Base-by-base conservation (phyloP, 2,797 vertebrate genomes). In the Zalophus californianus region DNA sequence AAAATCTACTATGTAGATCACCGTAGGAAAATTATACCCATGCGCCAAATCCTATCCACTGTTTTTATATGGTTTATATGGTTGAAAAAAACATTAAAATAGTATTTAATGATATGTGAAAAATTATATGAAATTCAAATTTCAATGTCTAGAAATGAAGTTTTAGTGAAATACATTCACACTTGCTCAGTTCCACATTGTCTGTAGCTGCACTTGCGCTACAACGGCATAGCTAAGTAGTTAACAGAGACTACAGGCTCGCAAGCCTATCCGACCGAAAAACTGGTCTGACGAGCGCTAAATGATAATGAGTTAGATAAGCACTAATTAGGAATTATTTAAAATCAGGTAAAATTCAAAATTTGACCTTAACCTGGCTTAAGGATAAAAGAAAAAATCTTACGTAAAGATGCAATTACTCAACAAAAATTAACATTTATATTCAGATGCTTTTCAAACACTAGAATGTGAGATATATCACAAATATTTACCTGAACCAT, bases 321-420 rank as follows among this genome's bases (percentile, higher is more conserved):
- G 13, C 4, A 86, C 27, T 62, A 78, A 77, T 44, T 60, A 95
- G n/a, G 88, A 86, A 90, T 48, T 70, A 79, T 72, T 50, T 93
- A 78, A 56, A 96, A 86, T 89, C 58, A 91, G 44, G 50, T 68
- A 54, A 77, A 90, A 92, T 84, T 97, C 48, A 95, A 32, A 94
- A 90, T 96, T 72, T 96, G 14, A 72, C 62, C 68, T 90, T 78
- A 90, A 64, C 12, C 52, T 94, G 48, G 13, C 18, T 82, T 41
- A 90, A 86, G 27, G 10, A 87, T 32, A 96, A 95, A 89, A 85
- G 16, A 86, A 88, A 94, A 94, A 18, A 70, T 73, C 11, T 85
- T 80, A 93, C n/a, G 1, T 54, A 82, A 96, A 90, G 41, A 87
- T 25, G 16, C 20, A 93, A 91, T 86, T 88, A 90, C 20, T 72